phyloP scores from a whole-genome alignment of 2,888 invertebrate genomes.

The Leptogaster cylindrica region DNA sequence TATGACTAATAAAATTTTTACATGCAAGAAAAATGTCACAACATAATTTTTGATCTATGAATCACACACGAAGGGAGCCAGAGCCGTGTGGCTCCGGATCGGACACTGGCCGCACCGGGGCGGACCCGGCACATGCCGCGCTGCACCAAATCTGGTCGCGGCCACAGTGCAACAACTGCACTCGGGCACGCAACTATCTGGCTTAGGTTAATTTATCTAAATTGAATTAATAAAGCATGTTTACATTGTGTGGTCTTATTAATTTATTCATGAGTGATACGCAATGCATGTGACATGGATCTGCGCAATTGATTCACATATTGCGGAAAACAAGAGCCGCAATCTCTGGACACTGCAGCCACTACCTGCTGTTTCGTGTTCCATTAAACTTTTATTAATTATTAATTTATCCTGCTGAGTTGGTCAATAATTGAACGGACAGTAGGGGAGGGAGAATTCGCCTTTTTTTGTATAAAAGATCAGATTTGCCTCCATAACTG shows the following conservation, averaged over 20 bases:
- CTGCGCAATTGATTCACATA: slow-evolving; percentile 43
- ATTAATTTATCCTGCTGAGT: slow-evolving; percentile 2
- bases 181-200: slow-evolving; percentile 46
- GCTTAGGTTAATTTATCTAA: slow-evolving; percentile 63
- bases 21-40: slow-evolving; percentile 53
- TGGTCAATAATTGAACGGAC: too few relatives aligned
- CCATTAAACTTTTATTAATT: slow-evolving; percentile 29
- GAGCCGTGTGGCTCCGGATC: not conserved
- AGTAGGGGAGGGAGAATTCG: too few relatives aligned
- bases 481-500: too few relatives aligned
- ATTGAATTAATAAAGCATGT: slow-evolving; percentile 64
- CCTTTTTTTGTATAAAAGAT: too few relatives aligned
- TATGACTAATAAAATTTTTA: slow-evolving; percentile 53
- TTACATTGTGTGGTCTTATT: slow-evolving; percentile 59
- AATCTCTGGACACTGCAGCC: not conserved
- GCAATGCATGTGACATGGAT: slow-evolving; percentile 45
- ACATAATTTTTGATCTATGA: slow-evolving; percentile 52
- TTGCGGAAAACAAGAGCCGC: slow-evolving; percentile 16
- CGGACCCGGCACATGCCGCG: slow-evolving; percentile 45
- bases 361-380: slow-evolving; percentile 6
- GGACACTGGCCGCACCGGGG: not conserved
- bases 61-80: slow-evolving; percentile 50
- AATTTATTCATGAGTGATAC: slow-evolving; percentile 50
- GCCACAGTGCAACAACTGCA: slow-evolving; percentile 26
- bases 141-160: slow-evolving; percentile 12